Base-by-base conservation (phyloP, 2,797 vertebrate species). In the Siniperca undulata region DNA sequence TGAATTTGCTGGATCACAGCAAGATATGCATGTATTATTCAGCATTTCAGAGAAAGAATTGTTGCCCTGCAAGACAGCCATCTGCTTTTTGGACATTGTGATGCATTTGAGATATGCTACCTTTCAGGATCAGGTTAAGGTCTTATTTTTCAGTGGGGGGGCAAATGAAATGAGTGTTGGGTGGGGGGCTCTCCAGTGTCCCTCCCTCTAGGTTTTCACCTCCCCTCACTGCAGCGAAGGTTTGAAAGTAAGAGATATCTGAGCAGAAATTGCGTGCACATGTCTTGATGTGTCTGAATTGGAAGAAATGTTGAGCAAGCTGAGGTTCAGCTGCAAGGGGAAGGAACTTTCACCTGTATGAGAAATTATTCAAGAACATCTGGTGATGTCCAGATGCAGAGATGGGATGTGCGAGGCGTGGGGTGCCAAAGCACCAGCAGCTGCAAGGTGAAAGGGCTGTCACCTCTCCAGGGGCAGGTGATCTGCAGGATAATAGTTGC, bases 1-100 rank as follows among this genome's bases (percentile, higher is more conserved):
- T 89, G 91, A 93, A 94, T 91, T 91, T 34, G 42, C 83, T 46
- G 86, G 91, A 94, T 94, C 90, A 88, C 85, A 88, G 82, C 76
- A 75, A 94, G 86, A 92, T 91, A 83, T 92, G 88, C 89, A 93
- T 95, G 93, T 93, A 91, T 95, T 95, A 95, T 95, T 94, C 91
- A 94, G 91, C 74, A 52, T 88, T 92, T 90, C 76, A 77, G 74
- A 84, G 79, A 88, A 83, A 90, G 90, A 89, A 88, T 84, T 85
- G 89, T 86, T 87, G 76, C 86, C 77, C 81, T 75, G 84, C 86
- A 74, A 86, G 87, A 93, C 81, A 77, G 90, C 89, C 85, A 88
- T 91, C 86, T 91, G 90, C 86, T 88, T 91, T 91, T 88, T 82
- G 79, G 89, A 92, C 90, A 90, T 87, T 88, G 91, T 91, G 86